These are phyloP conservation scores for Heliconius hermathena DNA, from an alignment of 1,140 invertebrate species.

Conservation along the genomic window DNA sequence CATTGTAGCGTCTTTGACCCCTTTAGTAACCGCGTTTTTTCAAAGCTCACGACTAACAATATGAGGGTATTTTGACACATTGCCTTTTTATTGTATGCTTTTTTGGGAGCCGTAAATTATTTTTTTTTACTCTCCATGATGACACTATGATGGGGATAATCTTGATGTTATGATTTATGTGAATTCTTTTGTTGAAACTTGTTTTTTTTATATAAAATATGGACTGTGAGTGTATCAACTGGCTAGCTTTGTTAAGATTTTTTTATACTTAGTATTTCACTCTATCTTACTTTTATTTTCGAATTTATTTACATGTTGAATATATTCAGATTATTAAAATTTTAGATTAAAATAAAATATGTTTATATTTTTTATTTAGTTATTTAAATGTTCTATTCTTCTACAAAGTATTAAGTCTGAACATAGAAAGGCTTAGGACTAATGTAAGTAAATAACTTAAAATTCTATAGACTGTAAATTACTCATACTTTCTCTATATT, in stretches of 20 bases:
- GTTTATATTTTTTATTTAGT: neutral
- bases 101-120: conserved; percentile 70
- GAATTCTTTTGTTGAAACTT: conserved; percentile 36
- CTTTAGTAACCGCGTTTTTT: conserved; percentile 47
- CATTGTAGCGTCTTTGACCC: conserved; percentile 48
- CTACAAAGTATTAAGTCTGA: neutral
- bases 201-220: conserved; percentile 15
- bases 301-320: no score
- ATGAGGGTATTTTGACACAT: conserved; percentile 76
- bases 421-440: neutral
- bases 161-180: conserved; percentile 69
- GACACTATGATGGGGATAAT: conserved; percentile 61
- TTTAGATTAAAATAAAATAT: no score
- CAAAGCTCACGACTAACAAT: conserved; percentile 62
- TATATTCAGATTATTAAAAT: no score
- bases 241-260: neutral
- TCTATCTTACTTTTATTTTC: no score
- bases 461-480: neutral
- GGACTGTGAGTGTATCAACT: neutral
- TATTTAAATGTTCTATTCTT: no score
- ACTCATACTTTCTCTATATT: no score
- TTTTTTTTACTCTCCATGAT: conserved; percentile 56
- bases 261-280: no score
- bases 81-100: conserved; percentile 65
- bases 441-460: neutral